A percentile compares a stretch with the other conserved stretches of the same genome.
phyloP scores from a whole-genome alignment of 2,888 invertebrate species.

The Coremacera marginata region DNA sequence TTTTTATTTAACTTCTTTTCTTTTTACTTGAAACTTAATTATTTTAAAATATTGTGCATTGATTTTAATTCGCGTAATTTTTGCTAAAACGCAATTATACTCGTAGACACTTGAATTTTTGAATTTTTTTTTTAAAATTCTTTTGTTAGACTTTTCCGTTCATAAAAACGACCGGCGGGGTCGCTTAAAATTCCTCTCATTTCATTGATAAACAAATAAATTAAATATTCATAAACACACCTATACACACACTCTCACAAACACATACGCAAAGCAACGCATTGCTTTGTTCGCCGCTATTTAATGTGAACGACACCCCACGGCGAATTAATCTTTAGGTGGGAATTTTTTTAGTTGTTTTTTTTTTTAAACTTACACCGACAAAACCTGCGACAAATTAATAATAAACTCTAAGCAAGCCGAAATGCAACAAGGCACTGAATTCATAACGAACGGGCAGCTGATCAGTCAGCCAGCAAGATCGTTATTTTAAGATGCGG shows the following conservation, averaged over 20 bases:
- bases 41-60: background rate
- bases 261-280: background rate
- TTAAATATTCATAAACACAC: conserved; percentile 32
- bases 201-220: conserved; percentile 41
- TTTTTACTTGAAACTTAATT: background rate
- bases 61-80: background rate
- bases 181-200: conserved; percentile 24
- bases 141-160: background rate
- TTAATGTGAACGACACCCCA: conserved; percentile 29
- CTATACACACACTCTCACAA: background rate
- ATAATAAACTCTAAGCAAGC: conserved; percentile 1
- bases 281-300: background rate
- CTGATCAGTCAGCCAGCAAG: background rate
- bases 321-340: conserved; percentile 33
- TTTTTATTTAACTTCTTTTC: too few species aligned
- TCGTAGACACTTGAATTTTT: background rate
- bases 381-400: too few species aligned
- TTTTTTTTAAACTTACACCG: background rate
- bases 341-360: background rate
- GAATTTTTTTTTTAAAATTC: background rate
- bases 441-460: background rate
- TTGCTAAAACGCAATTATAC: background rate
- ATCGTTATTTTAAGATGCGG: background rate
- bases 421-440: conserved; percentile 39
- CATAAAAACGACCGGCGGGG: background rate